Percentiles rank a stretch among this genome's conserved stretches.
Evolutionary conservation across 2,113 vertebrate genomes (phyloP).

Genomic region (Procavia capensis): DNA sequence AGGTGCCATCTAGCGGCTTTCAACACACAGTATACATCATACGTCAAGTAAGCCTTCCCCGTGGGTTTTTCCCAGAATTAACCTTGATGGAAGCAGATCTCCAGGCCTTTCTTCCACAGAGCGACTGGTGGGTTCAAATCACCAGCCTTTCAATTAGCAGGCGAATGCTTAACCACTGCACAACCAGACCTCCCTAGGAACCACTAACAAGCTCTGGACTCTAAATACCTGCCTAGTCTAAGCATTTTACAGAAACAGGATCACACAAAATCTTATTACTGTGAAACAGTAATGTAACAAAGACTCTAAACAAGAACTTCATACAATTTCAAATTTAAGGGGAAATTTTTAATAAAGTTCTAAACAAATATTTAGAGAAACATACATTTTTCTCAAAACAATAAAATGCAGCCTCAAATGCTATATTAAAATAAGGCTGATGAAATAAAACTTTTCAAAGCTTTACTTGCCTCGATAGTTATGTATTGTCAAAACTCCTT

Average conservation of each 20-base stretch:
- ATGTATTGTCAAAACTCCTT: background rate
- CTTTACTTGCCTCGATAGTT: background rate
- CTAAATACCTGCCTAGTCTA: background rate
- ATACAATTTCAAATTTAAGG: conserved; percentile 17
- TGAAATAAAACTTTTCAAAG: background rate
- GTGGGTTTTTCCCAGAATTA: background rate
- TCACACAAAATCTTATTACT: background rate
- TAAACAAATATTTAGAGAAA: background rate
- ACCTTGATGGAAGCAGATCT: background rate
- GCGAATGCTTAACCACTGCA: background rate
- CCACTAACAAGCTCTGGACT: background rate
- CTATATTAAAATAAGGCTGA: background rate
- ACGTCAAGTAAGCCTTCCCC: background rate
- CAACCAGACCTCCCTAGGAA: background rate
- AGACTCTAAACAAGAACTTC: background rate
- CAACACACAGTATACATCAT: background rate
- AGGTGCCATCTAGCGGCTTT: background rate
- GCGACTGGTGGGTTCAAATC: background rate
- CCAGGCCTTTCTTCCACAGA: background rate
- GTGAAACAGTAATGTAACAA: conserved; percentile 39
- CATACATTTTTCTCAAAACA: background rate
- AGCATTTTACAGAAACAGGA: background rate
- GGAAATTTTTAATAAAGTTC: conserved; percentile 37
- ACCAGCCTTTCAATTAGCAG: background rate
- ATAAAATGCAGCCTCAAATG: background rate